A percentile compares a stretch with the other conserved stretches of the same genome.
Conservation (phyloP, 2,888 invertebrate species). For the Leptinotarsa rubiginosa region DNA sequence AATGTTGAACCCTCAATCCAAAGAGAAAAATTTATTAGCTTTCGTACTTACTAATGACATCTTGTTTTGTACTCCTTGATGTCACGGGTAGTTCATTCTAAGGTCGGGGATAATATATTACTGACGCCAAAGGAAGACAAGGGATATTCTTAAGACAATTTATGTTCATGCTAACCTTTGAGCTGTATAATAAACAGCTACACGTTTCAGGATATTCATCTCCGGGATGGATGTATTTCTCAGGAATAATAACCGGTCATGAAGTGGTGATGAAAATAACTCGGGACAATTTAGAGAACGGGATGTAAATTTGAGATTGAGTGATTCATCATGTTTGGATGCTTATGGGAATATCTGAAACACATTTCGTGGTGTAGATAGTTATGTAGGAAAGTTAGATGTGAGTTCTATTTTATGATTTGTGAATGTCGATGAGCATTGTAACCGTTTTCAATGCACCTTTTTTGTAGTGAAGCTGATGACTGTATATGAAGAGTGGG, state of each 20-base stretch:
- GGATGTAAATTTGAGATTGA: background rate
- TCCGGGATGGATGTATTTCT: background rate
- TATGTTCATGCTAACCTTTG: slow-evolving; percentile 2
- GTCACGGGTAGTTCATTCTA: slow-evolving; percentile 5
- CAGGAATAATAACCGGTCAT: background rate
- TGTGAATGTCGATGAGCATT: no score
- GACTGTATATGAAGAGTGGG: no score
- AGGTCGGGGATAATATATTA: background rate
- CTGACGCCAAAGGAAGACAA: slow-evolving; percentile 10
- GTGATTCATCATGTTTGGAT: background rate
- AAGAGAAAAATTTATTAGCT: background rate
- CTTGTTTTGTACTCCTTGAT: background rate
- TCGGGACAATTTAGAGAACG: background rate
- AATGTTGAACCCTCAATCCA: no score
- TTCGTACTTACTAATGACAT: background rate
- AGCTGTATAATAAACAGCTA: slow-evolving; percentile 13
- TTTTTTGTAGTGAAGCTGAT: no score
- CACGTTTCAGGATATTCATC: slow-evolving; percentile 6
- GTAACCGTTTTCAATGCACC: no score
- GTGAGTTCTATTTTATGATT: no score
- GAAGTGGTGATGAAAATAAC: background rate
- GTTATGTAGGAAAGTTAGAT: no score
- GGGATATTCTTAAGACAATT: slow-evolving; percentile 9
- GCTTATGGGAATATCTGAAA: no score
- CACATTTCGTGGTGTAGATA: no score